Conservation (phyloP, 2,888 invertebrate genomes). For the Stenotaenia linearis region DNA sequence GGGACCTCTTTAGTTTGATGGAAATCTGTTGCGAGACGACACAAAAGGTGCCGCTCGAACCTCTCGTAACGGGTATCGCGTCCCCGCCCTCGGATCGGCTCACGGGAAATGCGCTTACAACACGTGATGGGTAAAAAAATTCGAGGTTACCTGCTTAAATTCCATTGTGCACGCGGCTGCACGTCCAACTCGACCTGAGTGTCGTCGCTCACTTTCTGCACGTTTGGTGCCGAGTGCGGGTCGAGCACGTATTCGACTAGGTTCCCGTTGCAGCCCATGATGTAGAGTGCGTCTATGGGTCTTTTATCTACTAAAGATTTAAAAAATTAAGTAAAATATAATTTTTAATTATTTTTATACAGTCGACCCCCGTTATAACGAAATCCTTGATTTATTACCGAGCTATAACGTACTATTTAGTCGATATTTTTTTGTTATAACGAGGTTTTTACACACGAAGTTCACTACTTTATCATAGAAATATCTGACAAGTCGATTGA, state of each 20-base stretch:
- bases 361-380: no score
- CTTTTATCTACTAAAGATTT: conserved; percentile 49
- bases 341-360: no score
- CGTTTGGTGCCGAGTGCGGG: conserved; percentile 60
- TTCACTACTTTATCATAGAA: no score
- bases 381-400: no score
- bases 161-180: conserved; percentile 85
- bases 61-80: background rate
- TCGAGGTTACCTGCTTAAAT: conserved; percentile 57
- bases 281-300: conserved; percentile 72
- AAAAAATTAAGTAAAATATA: background rate
- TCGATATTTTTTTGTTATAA: no score
- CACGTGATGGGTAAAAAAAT: no score
- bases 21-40: conserved; percentile 2
- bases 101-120: no score
- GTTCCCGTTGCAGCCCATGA: conserved; percentile 81
- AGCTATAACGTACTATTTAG: no score
- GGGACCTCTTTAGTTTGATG: conserved; percentile 6
- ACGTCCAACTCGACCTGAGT: conserved; percentile 78
- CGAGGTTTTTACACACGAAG: no score
- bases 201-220: conserved; percentile 81
- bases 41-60: background rate
- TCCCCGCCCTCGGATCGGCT: background rate
- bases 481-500: no score
- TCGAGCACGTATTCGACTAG: conserved; percentile 84